phyloP scores from a whole-genome alignment of 1,140 invertebrate genomes.

The Samia ricini region DNA sequence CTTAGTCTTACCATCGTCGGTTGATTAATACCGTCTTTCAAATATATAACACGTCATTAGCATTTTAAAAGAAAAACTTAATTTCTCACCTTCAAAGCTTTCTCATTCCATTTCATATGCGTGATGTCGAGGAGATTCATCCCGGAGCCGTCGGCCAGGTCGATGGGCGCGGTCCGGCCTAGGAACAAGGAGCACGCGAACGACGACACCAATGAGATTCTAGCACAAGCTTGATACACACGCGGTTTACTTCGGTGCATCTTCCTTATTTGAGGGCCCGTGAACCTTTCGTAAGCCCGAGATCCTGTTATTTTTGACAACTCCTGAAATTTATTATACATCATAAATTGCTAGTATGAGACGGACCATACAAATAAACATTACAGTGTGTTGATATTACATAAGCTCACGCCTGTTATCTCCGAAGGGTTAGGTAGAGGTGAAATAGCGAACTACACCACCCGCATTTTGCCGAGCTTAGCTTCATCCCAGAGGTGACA shows the following conservation, averaged over 20 bases:
- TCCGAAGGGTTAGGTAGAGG: no score
- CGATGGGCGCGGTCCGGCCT: slow-evolving; percentile 94
- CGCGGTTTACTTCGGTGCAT: slow-evolving; percentile 85
- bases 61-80: no score
- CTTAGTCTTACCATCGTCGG: no score
- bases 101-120: slow-evolving; percentile 86
- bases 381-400: no score
- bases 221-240: slow-evolving; percentile 89
- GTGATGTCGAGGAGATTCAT: slow-evolving; percentile 97
- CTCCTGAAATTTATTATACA: slow-evolving; percentile 62
- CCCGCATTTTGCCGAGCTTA: no score
- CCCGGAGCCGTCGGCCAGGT: slow-evolving; percentile 95
- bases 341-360: no score
- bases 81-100: slow-evolving; percentile 85
- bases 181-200: slow-evolving; percentile 93
- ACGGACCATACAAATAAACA: no score
- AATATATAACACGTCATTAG: no score
- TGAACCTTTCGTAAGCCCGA: slow-evolving; percentile 95
- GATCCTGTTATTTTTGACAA: slow-evolving; percentile 94
- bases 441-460: no score
- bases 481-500: no score
- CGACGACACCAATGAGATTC: slow-evolving; percentile 95
- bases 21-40: no score
- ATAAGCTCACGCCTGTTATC: no score
- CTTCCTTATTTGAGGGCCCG: slow-evolving; percentile 95